Evolutionary conservation across 2,888 invertebrate species (phyloP).

Genomic region (Spisula subtruncata): DNA sequence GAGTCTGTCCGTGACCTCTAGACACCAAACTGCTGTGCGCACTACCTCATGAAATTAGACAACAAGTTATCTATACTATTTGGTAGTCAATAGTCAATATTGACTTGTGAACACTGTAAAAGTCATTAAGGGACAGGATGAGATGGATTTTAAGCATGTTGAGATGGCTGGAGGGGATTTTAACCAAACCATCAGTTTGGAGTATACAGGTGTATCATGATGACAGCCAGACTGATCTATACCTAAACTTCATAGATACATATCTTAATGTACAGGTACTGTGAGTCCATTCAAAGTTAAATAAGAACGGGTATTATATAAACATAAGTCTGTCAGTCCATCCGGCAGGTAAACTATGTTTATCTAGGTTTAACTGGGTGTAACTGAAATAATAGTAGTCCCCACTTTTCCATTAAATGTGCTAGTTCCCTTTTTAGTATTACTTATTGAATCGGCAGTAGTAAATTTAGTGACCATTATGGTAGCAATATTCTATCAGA

Average conservation of each 20-base stretch:
- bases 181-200: not conserved
- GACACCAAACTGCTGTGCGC: too few species aligned
- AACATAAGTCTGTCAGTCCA: too few species aligned
- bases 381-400: too few species aligned
- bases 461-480: not conserved
- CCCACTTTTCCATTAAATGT: too few species aligned
- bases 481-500: not conserved
- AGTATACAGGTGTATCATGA: slow-evolving; percentile 16
- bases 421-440: too few species aligned
- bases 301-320: too few species aligned
- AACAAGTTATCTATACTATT: not conserved
- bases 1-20: too few species aligned
- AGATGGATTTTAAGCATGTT: not conserved
- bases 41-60: too few species aligned
- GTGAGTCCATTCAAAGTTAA: too few species aligned
- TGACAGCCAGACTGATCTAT: not conserved
- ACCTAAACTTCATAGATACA: not conserved
- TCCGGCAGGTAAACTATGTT: too few species aligned
- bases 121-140: not conserved
- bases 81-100: slow-evolving; percentile 13
- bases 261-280: not conserved
- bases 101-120: slow-evolving; percentile 5
- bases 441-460: too few species aligned
- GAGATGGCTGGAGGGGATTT: not conserved
- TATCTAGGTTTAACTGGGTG: too few species aligned